These are phyloP conservation scores for Calcarius ornatus DNA, from an alignment of 2,113 vertebrate genomes.

Conservation along the genomic window DNA sequence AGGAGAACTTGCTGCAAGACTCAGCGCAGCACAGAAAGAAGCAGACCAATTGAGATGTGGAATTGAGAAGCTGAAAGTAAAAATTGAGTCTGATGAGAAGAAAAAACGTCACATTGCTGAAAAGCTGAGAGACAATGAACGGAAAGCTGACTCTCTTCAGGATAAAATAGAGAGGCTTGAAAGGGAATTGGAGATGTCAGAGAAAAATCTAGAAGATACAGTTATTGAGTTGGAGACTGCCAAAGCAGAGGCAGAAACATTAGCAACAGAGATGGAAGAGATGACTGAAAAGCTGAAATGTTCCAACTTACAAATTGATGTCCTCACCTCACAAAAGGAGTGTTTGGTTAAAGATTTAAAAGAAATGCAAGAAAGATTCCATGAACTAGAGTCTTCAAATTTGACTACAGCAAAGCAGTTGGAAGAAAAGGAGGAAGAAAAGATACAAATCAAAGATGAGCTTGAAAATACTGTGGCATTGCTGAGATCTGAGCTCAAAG, in stretches of 20 bases:
- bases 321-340: constrained; percentile 73
- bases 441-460: constrained; percentile 29
- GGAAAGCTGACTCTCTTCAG: constrained; percentile 71
- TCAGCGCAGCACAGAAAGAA: constrained; percentile 85
- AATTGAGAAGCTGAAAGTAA: constrained; percentile 87
- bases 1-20: constrained; percentile 78
- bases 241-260: constrained; percentile 79
- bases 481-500: constrained; percentile 71
- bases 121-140: constrained; percentile 79
- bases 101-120: constrained; percentile 75
- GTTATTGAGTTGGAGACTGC: constrained; percentile 79
- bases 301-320: constrained; percentile 46
- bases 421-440: constrained; percentile 66
- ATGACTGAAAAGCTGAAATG: not conserved
- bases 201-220: constrained; percentile 76
- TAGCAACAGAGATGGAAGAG: constrained; percentile 55
- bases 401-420: constrained; percentile 35
- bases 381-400: constrained; percentile 32
- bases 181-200: constrained; percentile 75
- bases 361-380: constrained; percentile 40
- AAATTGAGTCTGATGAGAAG: constrained; percentile 88
- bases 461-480: constrained; percentile 40
- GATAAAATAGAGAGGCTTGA: constrained; percentile 81
- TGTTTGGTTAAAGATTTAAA: constrained; percentile 67
- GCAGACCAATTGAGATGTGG: constrained; percentile 78